Conservation (phyloP, 53 echinoderm and acorn worm genomes). For the Actinopyga echinites region DNA sequence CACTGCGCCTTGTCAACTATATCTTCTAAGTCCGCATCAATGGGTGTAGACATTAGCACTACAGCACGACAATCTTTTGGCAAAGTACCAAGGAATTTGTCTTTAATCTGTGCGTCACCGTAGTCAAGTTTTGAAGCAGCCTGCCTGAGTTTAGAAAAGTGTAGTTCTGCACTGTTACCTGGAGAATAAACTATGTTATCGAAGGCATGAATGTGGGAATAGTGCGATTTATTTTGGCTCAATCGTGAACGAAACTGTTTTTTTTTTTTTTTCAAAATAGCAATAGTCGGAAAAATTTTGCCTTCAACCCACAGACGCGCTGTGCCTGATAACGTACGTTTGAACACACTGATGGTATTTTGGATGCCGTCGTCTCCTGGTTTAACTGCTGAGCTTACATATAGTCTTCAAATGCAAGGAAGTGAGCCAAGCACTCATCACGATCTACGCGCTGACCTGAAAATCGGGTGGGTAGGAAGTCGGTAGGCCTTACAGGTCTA, state of each 20-base stretch:
- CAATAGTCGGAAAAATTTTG: background rate
- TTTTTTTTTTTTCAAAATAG: background rate
- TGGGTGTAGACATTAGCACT: constrained; percentile 34
- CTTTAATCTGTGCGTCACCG: constrained; percentile 32
- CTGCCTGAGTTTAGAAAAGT: constrained; percentile 7
- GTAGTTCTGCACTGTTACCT: constrained; percentile 42
- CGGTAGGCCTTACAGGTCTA: background rate
- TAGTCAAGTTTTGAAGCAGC: constrained; percentile 42
- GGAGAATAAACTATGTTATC: constrained; percentile 16
- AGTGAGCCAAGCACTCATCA: background rate
- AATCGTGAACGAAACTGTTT: background rate
- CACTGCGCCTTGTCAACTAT: background rate
- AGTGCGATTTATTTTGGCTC: background rate
- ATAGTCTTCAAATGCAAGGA: too few species aligned
- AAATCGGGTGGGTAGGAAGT: too few species aligned
- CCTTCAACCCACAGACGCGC: background rate
- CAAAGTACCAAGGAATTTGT: constrained; percentile 28
- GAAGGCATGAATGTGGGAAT: constrained; percentile 3
- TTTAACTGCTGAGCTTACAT: too few species aligned
- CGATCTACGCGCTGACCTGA: too few species aligned
- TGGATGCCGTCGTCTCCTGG: background rate
- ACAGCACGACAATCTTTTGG: constrained; percentile 39
- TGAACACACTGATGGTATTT: background rate
- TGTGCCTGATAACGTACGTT: background rate
- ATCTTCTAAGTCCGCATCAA: background rate